Conservation (phyloP, 2,888 invertebrate species). For the Podotricha telesiphe region DNA sequence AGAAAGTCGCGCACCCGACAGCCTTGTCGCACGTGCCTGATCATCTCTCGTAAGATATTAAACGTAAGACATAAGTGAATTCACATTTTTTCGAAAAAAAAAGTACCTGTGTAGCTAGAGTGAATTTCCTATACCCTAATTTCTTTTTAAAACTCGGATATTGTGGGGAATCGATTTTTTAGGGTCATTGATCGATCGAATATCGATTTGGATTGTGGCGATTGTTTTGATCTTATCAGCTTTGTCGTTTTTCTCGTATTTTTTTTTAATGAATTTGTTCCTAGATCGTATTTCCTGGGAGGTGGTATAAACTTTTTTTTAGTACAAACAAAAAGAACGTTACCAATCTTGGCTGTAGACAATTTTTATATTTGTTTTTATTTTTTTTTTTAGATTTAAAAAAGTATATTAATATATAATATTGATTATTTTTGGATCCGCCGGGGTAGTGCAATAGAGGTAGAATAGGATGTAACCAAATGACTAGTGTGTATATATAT, state of each 20-base stretch:
- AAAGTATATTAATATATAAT: conserved; percentile 54
- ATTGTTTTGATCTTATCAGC: conserved; percentile 28
- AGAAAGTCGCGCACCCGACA: conserved; percentile 39
- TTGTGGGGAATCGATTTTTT: conserved; percentile 61
- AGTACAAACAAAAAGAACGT: conserved; percentile 58
- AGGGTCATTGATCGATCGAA: conserved; percentile 41
- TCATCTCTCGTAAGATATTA: conserved; percentile 67
- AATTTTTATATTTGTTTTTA: conserved; percentile 47
- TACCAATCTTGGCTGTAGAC: conserved; percentile 71
- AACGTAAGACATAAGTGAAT: conserved; percentile 74
- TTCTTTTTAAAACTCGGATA: conserved; percentile 62
- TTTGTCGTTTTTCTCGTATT: conserved; percentile 37
- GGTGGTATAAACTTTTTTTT: conserved; percentile 61
- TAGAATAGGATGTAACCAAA: conserved; percentile 72
- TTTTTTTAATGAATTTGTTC: conserved; percentile 48
- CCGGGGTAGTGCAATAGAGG: conserved; percentile 82
- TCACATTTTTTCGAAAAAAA: conserved; percentile 45
- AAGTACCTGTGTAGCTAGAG: conserved; percentile 82
- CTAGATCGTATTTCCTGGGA: conserved; percentile 54
- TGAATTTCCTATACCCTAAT: conserved; percentile 65
- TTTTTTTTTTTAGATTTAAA: conserved; percentile 65
- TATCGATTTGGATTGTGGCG: conserved; percentile 30
- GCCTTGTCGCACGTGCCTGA: conserved; percentile 50
- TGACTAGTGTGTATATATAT: conserved; percentile 56
- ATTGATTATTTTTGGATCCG: conserved; percentile 66